phyloP scores from a whole-genome alignment of 1,140 invertebrate genomes.

The Ceratoteleas bidentatus region DNA sequence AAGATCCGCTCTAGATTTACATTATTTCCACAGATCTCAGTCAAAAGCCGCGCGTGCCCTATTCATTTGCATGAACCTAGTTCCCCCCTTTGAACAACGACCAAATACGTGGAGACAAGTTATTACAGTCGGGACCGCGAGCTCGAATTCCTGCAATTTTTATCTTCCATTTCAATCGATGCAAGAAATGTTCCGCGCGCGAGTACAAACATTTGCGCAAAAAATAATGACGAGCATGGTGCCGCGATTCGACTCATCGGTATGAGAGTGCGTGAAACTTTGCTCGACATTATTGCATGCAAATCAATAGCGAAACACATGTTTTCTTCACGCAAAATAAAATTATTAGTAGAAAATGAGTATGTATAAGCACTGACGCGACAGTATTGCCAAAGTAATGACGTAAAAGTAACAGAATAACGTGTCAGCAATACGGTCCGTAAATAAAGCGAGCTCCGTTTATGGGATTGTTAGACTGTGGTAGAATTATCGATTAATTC shows the following conservation, averaged over 20 bases:
- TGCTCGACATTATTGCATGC: constrained; percentile 17
- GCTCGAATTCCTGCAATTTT: background rate
- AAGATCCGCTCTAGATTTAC: constrained; percentile 67
- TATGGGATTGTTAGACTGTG: constrained; percentile 56
- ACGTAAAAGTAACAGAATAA: constrained; percentile 55
- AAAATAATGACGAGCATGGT: no score
- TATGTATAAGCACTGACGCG: constrained; percentile 55
- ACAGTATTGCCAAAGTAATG: constrained; percentile 58
- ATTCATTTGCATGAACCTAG: constrained; percentile 41
- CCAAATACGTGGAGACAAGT: background rate
- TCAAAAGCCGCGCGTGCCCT: constrained; percentile 51
- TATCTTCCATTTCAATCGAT: no score
- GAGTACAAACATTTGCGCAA: no score
- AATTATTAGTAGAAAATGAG: constrained; percentile 50
- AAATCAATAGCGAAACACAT: constrained; percentile 45
- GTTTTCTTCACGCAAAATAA: constrained; percentile 25
- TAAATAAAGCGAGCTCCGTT: constrained; percentile 54
- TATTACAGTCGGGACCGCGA: background rate
- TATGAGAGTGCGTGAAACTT: background rate
- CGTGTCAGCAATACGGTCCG: constrained; percentile 48
- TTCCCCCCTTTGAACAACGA: background rate
- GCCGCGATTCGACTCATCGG: background rate
- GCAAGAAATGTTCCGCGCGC: no score
- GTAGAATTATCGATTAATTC: constrained; percentile 62
- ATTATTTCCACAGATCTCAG: constrained; percentile 63